Evolutionary conservation across 2,113 vertebrate species (phyloP), one percentile per base, ranked within the genome.

Genomic region (Tylochromis polylepis): DNA sequence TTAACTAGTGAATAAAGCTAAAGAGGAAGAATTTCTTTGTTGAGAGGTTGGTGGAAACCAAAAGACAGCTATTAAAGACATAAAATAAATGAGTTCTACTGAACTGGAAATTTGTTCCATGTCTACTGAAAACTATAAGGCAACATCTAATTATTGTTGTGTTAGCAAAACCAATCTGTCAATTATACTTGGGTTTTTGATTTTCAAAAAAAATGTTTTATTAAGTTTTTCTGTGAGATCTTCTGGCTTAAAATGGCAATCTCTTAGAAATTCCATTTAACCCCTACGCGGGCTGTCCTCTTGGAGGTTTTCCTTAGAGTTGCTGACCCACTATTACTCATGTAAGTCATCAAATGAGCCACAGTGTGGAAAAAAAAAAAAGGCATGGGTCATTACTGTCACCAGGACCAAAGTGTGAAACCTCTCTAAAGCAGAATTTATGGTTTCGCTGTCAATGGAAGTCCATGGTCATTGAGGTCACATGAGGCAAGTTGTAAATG

Each of bases 141-240:
- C 10, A 77, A 34, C 11, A 5, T n/a, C 27, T 14, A 77, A 34
- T 34, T 51, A 51, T 49, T 20, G 43, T 31, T n/a, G 27, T 34
- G 11, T 53, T 53, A 77, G 31, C 46, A 77, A 34, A 77, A 77
- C 16, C 72, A 77, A 12, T n/a, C 11, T 77, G 27, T 53, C 27
- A 77, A 34, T 3, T 46, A 20, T 31, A 31, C 8, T 24, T 41
- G 0, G 20, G 20, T 67, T 67, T 67, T 38, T 38, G 8, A 14
- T 0, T 38, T 1, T n/a, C n/a, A 0, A 62, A 57, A 60, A 11
- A 65, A 65, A 12, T 20, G 16, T 20, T 51, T 53, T 53, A 20
- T 53, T n/a, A n/a, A 53, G 49, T 1, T 77, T 46, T 75, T 49
- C 15, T 24, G 20, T 51, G 27, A 31, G 43, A 20, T 77, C 27